Evolutionary conservation across 2,888 invertebrate genomes (phyloP).

Genomic region (Labia minor): DNA sequence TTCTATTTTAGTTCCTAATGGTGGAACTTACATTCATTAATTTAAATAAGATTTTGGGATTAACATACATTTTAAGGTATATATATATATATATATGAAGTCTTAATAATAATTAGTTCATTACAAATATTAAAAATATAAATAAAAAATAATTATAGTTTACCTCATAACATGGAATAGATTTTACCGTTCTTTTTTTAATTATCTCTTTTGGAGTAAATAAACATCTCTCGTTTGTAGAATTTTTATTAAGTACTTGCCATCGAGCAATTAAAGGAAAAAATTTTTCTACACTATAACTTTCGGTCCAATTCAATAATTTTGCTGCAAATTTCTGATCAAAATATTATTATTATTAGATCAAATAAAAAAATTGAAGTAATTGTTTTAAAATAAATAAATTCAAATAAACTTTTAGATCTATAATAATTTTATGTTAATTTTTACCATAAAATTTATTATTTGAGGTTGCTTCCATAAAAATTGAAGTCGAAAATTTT

Average conservation of each 20-base stretch:
- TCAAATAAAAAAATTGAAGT: constrained; percentile 20
- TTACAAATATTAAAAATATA: constrained; percentile 24
- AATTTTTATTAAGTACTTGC: constrained; percentile 47
- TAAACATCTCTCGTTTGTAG: constrained; percentile 24
- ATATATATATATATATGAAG: too few relatives aligned
- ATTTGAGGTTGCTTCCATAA: constrained; percentile 56
- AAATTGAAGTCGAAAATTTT: constrained; percentile 45
- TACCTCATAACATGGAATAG: constrained; percentile 60
- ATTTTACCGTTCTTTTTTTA: constrained; percentile 44
- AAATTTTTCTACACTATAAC: constrained; percentile 66
- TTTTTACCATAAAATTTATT: constrained; percentile 55
- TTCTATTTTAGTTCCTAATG: too few relatives aligned
- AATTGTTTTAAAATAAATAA: background rate
- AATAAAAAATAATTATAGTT: constrained; percentile 47
- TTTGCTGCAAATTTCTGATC: constrained; percentile 52
- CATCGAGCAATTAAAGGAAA: constrained; percentile 65
- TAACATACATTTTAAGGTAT: too few relatives aligned
- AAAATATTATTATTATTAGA: constrained; percentile 19
- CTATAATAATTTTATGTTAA: constrained; percentile 15
- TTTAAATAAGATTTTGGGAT: too few relatives aligned
- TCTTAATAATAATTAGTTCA: too few relatives aligned
- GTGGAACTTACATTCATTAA: too few relatives aligned
- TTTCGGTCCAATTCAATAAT: constrained; percentile 61
- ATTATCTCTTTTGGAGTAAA: constrained; percentile 41
- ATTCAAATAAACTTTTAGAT: constrained; percentile 18